Evolutionary conservation across 2,113 vertebrate species (phyloP).

Genomic region (Spheniscus mendiculus): DNA sequence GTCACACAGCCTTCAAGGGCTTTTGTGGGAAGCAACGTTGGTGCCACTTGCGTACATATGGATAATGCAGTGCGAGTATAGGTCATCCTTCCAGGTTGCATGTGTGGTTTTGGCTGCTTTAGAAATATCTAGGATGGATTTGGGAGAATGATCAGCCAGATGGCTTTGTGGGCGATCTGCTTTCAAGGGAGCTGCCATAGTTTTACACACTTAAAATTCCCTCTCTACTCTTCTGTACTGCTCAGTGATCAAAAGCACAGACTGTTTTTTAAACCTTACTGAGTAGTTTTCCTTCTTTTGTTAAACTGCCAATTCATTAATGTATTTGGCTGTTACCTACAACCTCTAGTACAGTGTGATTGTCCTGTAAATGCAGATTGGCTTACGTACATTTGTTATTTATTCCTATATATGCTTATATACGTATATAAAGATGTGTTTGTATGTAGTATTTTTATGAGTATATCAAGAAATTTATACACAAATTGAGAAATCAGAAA

Average conservation of each 20-base stretch:
- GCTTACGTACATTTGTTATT: neutral
- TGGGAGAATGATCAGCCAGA: neutral
- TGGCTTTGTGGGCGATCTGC: neutral
- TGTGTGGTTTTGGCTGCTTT: neutral
- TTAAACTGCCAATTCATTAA: neutral
- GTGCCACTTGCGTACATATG: accelerated
- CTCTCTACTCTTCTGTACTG: neutral
- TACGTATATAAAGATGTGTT: neutral
- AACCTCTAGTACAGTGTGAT: neutral
- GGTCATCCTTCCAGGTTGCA: neutral
- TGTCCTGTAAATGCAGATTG: neutral
- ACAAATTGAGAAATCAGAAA: neutral
- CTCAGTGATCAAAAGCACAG: neutral
- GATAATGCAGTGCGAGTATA: neutral
- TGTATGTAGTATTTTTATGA: neutral
- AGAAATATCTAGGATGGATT: neutral
- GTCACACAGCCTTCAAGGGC: neutral
- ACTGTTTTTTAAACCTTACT: neutral
- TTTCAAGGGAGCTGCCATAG: neutral
- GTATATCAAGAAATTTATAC: neutral
- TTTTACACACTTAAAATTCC: neutral
- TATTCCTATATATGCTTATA: neutral
- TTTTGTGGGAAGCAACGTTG: neutral
- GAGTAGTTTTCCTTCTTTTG: neutral
- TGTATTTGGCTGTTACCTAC: neutral